Evolutionary conservation across 1,140 invertebrate species (phyloP).

Genomic region (Tachypleus tridentatus): DNA sequence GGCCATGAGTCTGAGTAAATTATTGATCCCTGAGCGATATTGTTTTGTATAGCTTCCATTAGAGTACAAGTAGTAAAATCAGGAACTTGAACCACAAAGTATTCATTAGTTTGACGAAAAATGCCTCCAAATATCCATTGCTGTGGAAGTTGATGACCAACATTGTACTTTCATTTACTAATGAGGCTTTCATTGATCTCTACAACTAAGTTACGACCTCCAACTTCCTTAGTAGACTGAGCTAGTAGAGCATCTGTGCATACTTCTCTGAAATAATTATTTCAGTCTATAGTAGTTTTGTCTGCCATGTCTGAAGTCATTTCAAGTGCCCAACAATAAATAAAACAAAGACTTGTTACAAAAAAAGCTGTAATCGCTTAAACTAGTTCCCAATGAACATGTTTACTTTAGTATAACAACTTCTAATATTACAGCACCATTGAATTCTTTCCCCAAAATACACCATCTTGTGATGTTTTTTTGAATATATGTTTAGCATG

Average conservation of each 20-base stretch:
- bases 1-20: too few species aligned
- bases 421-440: too few species aligned
- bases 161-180: conserved; percentile 7
- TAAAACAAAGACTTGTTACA: conserved; percentile 6
- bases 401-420: too few species aligned
- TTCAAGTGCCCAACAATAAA: conserved; percentile 7
- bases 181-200: conserved; percentile 11
- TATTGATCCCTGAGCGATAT: background rate
- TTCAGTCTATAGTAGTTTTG: conserved; percentile 7
- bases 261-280: conserved; percentile 9
- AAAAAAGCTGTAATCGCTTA: background rate
- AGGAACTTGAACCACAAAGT: conserved; percentile 3
- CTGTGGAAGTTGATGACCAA: conserved; percentile 1
- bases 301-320: conserved; percentile 7
- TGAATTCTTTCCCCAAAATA: too few species aligned
- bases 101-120: conserved; percentile 4
- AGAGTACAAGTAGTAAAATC: conserved; percentile 3
- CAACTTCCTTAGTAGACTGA: conserved; percentile 2
- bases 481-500: too few species aligned
- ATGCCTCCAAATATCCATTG: conserved; percentile 10
- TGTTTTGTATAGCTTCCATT: conserved; percentile 3
- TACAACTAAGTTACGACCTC: conserved; percentile 6
- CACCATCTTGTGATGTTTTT: too few species aligned
- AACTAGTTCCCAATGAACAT: too few species aligned
- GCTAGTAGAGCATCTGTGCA: conserved; percentile 1